These are phyloP conservation scores for Microtus pennsylvanicus DNA, from an alignment of 2,113 vertebrate genomes.

Conservation along the genomic window DNA sequence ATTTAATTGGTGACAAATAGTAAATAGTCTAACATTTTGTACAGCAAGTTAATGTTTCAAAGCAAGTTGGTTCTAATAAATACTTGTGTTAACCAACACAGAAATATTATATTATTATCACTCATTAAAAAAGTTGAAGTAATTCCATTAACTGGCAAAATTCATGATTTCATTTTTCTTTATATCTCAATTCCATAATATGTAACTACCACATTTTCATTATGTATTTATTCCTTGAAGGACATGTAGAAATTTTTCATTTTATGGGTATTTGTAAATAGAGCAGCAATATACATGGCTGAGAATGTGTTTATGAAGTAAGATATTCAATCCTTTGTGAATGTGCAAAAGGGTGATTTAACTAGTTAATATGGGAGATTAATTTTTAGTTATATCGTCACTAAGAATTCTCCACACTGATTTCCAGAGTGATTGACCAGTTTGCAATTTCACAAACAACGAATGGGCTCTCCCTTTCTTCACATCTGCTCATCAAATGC, in stretches of 20 bases:
- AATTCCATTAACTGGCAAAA: not conserved
- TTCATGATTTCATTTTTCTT: not conserved
- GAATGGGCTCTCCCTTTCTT: not conserved
- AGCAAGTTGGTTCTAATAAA: not conserved
- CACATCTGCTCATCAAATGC: not conserved
- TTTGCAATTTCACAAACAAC: not conserved
- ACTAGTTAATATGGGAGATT: not conserved
- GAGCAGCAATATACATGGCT: not conserved
- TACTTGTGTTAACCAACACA: not conserved
- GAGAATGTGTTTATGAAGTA: not conserved
- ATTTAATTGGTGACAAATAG: not conserved
- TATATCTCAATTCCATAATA: not conserved
- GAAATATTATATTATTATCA: not conserved
- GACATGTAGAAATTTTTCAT: not conserved
- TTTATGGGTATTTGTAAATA: not conserved
- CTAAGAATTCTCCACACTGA: not conserved
- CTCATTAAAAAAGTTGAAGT: not conserved
- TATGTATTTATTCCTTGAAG: not conserved
- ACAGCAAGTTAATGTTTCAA: not conserved
- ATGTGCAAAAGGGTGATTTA: not conserved
- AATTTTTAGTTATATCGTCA: not conserved
- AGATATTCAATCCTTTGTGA: too few species aligned
- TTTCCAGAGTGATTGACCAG: not conserved
- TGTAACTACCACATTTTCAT: too few species aligned
- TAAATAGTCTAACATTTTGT: not conserved